A percentile compares a stretch with the other conserved stretches of the same genome.
phyloP scores from a whole-genome alignment of 2,797 vertebrate genomes.

The Scyliorhinus canicula region DNA sequence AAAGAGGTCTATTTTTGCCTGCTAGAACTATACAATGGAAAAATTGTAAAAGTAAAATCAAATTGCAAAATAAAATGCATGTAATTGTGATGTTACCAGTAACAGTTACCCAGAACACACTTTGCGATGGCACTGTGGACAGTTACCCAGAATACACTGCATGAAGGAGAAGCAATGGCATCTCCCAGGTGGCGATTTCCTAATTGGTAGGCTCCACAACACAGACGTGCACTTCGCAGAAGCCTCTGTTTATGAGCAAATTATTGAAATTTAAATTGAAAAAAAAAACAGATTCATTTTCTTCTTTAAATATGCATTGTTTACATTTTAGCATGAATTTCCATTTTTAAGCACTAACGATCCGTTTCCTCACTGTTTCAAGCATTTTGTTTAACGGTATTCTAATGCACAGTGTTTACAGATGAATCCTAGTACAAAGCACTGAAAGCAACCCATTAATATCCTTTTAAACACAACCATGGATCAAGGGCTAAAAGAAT shows the following conservation, averaged over 20 bases:
- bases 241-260: background rate
- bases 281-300: background rate
- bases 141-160: conserved; percentile 22
- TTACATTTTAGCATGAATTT: conserved; percentile 17
- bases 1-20: conserved; percentile 8
- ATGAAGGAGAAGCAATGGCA: conserved; percentile 9
- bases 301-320: background rate
- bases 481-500: background rate
- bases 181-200: conserved; percentile 22
- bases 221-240: conserved; percentile 16
- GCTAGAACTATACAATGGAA: background rate
- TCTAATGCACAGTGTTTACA: background rate
- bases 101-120: conserved; percentile 32
- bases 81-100: background rate
- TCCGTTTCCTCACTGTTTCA: conserved; percentile 7
- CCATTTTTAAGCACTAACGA: conserved; percentile 19
- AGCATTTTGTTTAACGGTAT: background rate
- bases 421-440: background rate
- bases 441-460: conserved; percentile 20
- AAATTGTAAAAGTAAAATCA: background rate
- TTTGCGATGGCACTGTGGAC: conserved; percentile 24
- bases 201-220: conserved; percentile 28
- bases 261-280: conserved; percentile 1
- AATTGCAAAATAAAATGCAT: background rate
- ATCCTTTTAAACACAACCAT: background rate